These are phyloP conservation scores for Saturnia pavonia DNA, from an alignment of 2,888 invertebrate genomes.

Conservation along the genomic window DNA sequence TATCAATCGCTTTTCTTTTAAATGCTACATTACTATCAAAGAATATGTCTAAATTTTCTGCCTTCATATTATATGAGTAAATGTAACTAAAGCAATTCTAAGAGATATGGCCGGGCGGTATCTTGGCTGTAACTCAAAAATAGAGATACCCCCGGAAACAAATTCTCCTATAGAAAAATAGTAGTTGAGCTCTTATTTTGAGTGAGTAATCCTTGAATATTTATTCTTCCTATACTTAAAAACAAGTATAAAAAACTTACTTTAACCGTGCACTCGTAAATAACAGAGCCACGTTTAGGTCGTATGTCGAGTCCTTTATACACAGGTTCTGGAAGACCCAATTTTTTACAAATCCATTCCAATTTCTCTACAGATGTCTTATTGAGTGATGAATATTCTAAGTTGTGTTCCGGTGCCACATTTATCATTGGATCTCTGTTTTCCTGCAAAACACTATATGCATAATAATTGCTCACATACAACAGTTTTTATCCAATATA, in stretches of 20 bases:
- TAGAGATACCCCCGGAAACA: neutral
- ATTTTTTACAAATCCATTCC: slow-evolving; percentile 73
- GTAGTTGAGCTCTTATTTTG: neutral
- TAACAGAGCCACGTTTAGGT: slow-evolving; percentile 57
- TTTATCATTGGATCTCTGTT: slow-evolving; percentile 56
- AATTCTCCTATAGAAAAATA: neutral
- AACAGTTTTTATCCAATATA: neutral
- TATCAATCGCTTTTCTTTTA: too few species aligned
- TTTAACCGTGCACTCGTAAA: slow-evolving; percentile 67
- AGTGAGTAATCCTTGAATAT: too few species aligned
- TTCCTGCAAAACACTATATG: slow-evolving; percentile 44
- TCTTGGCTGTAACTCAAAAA: neutral
- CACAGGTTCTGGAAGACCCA: slow-evolving; percentile 67
- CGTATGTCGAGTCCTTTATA: slow-evolving; percentile 60
- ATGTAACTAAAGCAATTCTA: neutral
- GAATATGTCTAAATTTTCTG: too few species aligned
- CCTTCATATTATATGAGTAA: too few species aligned
- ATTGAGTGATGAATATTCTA: slow-evolving; percentile 72
- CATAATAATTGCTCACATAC: neutral
- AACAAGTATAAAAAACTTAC: slow-evolving; percentile 42
- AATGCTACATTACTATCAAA: too few species aligned
- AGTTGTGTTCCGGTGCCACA: slow-evolving; percentile 53
- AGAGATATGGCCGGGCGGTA: neutral
- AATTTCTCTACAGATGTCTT: slow-evolving; percentile 63
- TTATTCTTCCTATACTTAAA: neutral